Evolutionary conservation across 2,888 invertebrate genomes (phyloP), one percentile per base, ranked within the genome.

Genomic region (Strigamia maritima): DNA sequence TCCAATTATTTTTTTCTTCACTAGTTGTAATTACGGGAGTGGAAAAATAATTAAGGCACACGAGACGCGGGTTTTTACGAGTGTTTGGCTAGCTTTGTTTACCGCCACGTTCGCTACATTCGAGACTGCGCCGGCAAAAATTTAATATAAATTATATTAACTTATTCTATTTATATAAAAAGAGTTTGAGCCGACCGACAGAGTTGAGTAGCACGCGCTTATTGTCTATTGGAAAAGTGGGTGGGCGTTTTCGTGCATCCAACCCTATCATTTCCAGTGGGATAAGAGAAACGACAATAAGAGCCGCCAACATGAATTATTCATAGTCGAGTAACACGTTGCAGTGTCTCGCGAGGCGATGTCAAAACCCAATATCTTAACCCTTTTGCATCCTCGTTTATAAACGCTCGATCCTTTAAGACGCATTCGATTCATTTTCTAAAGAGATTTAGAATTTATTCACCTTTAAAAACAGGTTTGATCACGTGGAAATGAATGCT

Each of bases 201-300:
- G n/a, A n/a, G n/a, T 70, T n/a, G 70, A 70, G 70, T 22, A 6
- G 54, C 70, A 70, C 70, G 70, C 70, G 70, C 28, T 65, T 26
- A 28, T 70, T 28, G 70, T 70, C 70, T 70, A 70, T 70, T 28
- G 70, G 70, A 70, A 70, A 28, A 70, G 70, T n/a, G 70, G 26
- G 70, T 26, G 28, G 70, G 70, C 70, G 70, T 70, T n/a, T 14
- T n/a, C 70, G 70, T n/a, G 70, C 28, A 70, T 26, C 70, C 70
- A 70, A 70, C 70, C 70, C 70, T 70, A 70, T 70, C 70, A 70
- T 70, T 70, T 70, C 70, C 70, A 70, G n/a, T 12, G 70, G 70
- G 70, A 28, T 70, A 70, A 70, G 70, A 28, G 28, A 26, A 70
- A 70, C 70, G 70, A 70, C 70, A 70, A 26, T 70, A 70, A 70